Base-by-base conservation (phyloP, 2,888 invertebrate genomes). In the Heliconius cydno region DNA sequence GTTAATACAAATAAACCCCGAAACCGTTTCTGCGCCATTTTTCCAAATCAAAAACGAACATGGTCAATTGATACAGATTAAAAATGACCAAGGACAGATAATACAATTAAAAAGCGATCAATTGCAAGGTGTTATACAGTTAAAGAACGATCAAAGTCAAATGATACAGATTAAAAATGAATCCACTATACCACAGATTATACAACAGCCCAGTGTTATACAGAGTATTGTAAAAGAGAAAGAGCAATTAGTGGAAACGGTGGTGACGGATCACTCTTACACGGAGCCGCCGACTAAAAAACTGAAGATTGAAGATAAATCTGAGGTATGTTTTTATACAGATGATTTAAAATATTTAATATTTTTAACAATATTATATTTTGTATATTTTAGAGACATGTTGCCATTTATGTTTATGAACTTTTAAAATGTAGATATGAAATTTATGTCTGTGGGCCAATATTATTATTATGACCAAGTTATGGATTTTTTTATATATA, bases 11-110 rank as follows among this genome's bases (percentile, higher is more conserved):
- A 90, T 93, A 75, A 92, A 89, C 79, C 81, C 85, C 0, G 93
- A 93, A n/a, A n/a, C 60, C 13, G 79, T 87, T 9, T 52, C 0
- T 87, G 88, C 89, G 13, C 93, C 92, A 46, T 94, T 89, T 82
- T 93, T 91, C 80, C 94, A 94, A 85, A 92, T 94, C 52, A 94
- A 94, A 86, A 95, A 94, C 82, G 94, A 95, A 0, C 94, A 93
- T 76, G 94, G 94, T 1, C 94, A 94, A 87, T 82, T 94, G 1
- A 92, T 94, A 81, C 94, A 94, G 80, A 89, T 94, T 19, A 94
- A 94, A 83, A 93, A 93, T 78, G 93, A 94, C 3, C 93, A 94
- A 78, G 94, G 93, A n/a, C 94, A 94, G 84, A 91, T 94, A 28
- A 93, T 94, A 83, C 93, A 94, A 30, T 78, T 94, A 77, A 94